A percentile compares a stretch with the other conserved stretches of the same genome.
These are phyloP conservation scores for Zapornia atra DNA, from an alignment of 2,113 vertebrate species.

Conservation along the genomic window DNA sequence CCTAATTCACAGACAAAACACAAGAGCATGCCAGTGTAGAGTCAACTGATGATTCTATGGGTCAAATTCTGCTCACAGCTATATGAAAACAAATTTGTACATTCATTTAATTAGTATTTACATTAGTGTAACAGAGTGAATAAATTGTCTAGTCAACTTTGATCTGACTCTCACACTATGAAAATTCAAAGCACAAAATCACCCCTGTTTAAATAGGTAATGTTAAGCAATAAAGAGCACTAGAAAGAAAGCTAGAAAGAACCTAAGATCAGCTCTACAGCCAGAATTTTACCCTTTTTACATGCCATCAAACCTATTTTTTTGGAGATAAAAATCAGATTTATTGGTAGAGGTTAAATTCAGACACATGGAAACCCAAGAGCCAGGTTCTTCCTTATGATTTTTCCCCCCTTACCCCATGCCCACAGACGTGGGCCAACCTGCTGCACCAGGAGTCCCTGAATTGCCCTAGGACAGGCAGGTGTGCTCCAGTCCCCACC, in stretches of 20 bases:
- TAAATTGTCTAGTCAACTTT: neutral
- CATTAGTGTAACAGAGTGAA: neutral
- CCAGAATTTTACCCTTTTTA: neutral
- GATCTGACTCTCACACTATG: neutral
- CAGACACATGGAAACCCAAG: neutral
- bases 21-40: neutral
- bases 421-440: neutral
- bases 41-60: neutral
- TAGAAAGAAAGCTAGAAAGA: neutral
- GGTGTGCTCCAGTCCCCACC: neutral
- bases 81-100: neutral
- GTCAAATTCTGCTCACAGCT: neutral
- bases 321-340: neutral
- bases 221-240: neutral
- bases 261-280: neutral
- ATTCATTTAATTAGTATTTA: neutral
- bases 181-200: neutral
- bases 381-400: neutral
- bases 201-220: neutral
- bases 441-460: fast-evolving
- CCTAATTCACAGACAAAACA: neutral
- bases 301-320: neutral
- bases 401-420: neutral
- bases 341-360: neutral
- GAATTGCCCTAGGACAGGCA: fast-evolving